Conservation (phyloP, 2,888 invertebrate species). For the Euzetes globulus region DNA sequence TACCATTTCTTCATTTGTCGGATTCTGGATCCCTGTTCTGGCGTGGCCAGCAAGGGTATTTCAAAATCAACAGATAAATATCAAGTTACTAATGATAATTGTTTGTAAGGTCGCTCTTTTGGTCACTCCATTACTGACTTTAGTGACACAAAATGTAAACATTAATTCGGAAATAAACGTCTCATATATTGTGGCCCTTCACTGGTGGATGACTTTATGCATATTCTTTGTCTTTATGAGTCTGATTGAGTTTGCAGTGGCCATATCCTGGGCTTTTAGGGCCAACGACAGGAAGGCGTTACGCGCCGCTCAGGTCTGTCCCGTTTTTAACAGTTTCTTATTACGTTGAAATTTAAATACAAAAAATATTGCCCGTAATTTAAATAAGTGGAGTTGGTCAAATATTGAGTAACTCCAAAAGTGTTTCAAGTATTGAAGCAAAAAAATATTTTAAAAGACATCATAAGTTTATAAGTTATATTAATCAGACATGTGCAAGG, state of each 20-base stretch:
- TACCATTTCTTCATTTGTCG: slow-evolving; percentile 19
- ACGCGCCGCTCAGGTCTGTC: neutral
- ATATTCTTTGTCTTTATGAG: slow-evolving; percentile 43
- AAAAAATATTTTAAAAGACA: too few relatives aligned
- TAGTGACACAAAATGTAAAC: slow-evolving; percentile 40
- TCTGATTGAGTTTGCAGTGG: slow-evolving; percentile 43
- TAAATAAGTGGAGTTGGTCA: too few relatives aligned
- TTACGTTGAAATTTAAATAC: too few relatives aligned
- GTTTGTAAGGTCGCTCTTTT: slow-evolving; percentile 28
- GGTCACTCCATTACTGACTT: slow-evolving; percentile 69
- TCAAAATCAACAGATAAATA: too few relatives aligned
- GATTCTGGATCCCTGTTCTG: slow-evolving; percentile 35
- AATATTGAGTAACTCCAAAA: too few relatives aligned
- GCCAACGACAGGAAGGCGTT: neutral
- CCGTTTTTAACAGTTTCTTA: neutral
- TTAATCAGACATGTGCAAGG: too few relatives aligned
- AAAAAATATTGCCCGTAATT: too few relatives aligned
- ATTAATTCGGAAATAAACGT: slow-evolving; percentile 41
- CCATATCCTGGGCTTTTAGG: slow-evolving; percentile 29
- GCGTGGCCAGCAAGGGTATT: slow-evolving; percentile 34
- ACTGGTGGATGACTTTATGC: slow-evolving; percentile 44
- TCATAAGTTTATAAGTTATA: too few relatives aligned
- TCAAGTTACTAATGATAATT: neutral
- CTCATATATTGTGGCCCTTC: slow-evolving; percentile 45
- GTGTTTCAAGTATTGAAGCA: too few relatives aligned